Conservation (phyloP, 2,113 vertebrate genomes). For the Bubo blakistoni region DNA sequence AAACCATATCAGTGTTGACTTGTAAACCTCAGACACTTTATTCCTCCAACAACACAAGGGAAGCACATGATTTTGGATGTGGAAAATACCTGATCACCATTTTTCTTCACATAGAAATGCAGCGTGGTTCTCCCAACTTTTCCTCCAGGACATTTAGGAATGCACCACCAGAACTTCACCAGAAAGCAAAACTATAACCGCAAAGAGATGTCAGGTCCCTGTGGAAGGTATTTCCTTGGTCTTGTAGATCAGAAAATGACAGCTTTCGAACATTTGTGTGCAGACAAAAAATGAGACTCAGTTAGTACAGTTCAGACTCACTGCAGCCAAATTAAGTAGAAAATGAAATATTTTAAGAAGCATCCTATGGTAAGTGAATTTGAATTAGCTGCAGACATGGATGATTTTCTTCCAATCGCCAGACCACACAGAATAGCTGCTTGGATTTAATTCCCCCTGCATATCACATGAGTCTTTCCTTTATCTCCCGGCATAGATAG, state of each 20-base stretch:
- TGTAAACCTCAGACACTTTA: background rate
- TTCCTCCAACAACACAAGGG: background rate
- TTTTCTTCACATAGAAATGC: background rate
- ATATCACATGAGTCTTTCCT: background rate
- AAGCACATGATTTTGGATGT: background rate
- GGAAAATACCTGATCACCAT: background rate
- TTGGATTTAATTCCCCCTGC: slow-evolving; percentile 27
- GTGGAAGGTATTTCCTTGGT: background rate
- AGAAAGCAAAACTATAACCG: background rate
- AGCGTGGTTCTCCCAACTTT: background rate
- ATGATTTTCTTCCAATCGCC: background rate
- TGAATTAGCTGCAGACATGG: slow-evolving; percentile 47
- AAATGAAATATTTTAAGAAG: slow-evolving; percentile 60
- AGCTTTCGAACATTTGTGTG: background rate
- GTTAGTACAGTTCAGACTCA: slow-evolving; percentile 28
- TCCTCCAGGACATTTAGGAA: background rate
- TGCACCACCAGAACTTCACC: background rate
- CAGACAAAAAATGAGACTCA: slow-evolving; percentile 23
- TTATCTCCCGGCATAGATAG: slow-evolving; percentile 44
- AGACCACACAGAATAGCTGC: slow-evolving; percentile 6
- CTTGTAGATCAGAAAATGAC: background rate
- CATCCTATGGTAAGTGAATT: slow-evolving; percentile 25
- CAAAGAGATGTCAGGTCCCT: background rate
- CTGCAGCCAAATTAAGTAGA: slow-evolving; percentile 43
- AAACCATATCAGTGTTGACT: background rate